These are phyloP conservation scores for Linnaemya vulpina DNA, from an alignment of 2,888 invertebrate species.

Conservation along the genomic window DNA sequence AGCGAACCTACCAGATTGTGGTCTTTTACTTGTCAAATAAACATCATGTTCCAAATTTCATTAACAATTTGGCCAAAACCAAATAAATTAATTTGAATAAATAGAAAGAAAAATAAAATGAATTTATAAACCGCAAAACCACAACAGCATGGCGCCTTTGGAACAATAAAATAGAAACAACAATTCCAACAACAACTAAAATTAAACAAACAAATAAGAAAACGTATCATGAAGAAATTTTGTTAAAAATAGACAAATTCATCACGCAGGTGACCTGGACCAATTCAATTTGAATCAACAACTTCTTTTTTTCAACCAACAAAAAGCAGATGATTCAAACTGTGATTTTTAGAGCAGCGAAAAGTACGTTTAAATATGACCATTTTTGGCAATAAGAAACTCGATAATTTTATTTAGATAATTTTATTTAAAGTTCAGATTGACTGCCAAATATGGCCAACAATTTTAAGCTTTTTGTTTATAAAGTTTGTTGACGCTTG, in stretches of 20 bases:
- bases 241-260: constrained; percentile 61
- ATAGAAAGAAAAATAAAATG: not conserved
- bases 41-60: constrained; percentile 36
- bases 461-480: not conserved
- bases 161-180: not conserved
- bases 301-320: not conserved
- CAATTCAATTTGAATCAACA: constrained; percentile 18
- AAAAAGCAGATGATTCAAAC: constrained; percentile 20
- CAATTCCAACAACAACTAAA: not conserved
- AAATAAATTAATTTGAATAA: constrained; percentile 32
- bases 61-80: constrained; percentile 41
- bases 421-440: not conserved
- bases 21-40: constrained; percentile 45
- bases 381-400: not conserved
- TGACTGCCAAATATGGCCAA: not conserved
- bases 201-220: not conserved
- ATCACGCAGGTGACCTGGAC: constrained; percentile 47
- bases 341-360: constrained; percentile 2
- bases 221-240: constrained; percentile 57
- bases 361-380: not conserved
- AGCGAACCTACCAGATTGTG: constrained; percentile 19
- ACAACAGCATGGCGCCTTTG: constrained; percentile 3
- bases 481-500: not conserved
- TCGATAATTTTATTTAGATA: not conserved
- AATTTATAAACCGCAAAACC: constrained; percentile 19